phyloP scores from a whole-genome alignment of 2,888 invertebrate species.

The Liopterus haemorrhoidalis region DNA sequence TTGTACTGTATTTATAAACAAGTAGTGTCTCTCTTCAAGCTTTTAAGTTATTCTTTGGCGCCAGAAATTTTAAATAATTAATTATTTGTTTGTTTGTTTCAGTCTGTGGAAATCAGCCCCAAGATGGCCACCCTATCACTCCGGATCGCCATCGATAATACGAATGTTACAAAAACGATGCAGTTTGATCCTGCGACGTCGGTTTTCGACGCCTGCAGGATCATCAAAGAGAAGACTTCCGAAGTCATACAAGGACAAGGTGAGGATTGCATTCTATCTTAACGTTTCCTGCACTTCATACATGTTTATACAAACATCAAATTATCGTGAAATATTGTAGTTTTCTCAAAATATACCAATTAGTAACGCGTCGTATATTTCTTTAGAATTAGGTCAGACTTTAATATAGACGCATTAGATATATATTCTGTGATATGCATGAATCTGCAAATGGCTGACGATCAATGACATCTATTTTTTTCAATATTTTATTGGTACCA shows the following conservation, averaged over 20 bases:
- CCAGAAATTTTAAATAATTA: too few species aligned
- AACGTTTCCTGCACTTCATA: background rate
- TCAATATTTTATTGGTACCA: too few species aligned
- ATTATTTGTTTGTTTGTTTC: constrained; percentile 22
- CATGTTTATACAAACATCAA: background rate
- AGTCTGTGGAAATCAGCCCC: constrained; percentile 54
- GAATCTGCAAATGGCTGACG: too few species aligned
- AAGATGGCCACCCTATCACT: constrained; percentile 61
- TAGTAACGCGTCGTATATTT: too few species aligned
- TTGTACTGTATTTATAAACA: too few species aligned
- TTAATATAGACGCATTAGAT: too few species aligned
- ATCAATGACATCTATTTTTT: too few species aligned
- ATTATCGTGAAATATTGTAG: constrained; percentile 5
- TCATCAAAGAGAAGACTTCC: constrained; percentile 90
- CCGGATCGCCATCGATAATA: constrained; percentile 77
- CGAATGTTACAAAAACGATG: constrained; percentile 92
- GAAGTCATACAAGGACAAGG: constrained; percentile 86
- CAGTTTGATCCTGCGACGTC: constrained; percentile 94
- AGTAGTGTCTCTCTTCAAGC: too few species aligned
- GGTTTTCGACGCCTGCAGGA: constrained; percentile 91
- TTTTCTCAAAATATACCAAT: background rate
- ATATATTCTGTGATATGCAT: too few species aligned
- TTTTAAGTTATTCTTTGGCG: too few species aligned
- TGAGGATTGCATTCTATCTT: constrained; percentile 51
- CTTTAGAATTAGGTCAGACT: too few species aligned